Base-by-base conservation (phyloP, 2,888 invertebrate species). In the Euproctis similis region DNA sequence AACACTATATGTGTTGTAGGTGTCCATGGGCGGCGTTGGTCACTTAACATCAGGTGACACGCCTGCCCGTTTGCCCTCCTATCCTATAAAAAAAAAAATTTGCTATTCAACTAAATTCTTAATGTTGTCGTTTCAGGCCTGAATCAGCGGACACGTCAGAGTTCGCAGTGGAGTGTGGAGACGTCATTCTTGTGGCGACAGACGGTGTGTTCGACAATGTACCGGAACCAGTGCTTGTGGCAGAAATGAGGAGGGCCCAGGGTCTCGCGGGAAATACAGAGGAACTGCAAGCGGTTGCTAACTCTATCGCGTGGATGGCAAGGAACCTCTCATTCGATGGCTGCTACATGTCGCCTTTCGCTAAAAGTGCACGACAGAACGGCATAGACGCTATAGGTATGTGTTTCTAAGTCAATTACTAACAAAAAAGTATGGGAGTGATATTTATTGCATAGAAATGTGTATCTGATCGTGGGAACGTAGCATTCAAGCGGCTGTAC, bases 161-260 rank as follows among this genome's bases (percentile, higher is more conserved):
- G 67, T 95, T 97, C 71, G 89, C 90, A 2, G 95, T 94, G 27
- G 92, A 94, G 73, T 93, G 96, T 62, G 97, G 97, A 27, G 98
- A 98, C 77, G 94, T 95, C 28, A 95, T 98, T 59, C 87, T 98
- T 19, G 89, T 98, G 30, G 98, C 97, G 12, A 98, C 98, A 1
- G 98, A 99, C 80, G 98, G 98, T 29, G 94, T 99, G 31, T 99
- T 98, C 84, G 98, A 99, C 85, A 98, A 98, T 84, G 92, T 98
- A 55, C 96, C 97, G 36, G 96, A 96, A 59, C 91, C 92, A 46
- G 88, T 97, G 67, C 88, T 98, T 58, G 87, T 97, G 49, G 91
- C 92, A 26, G 95, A 96, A 77, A 88, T 98, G 77, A 84, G 88
- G 48, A 89, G 91, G 71, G 90, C 89, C 35, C 62, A 64, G 33